Percentiles rank a stretch among this genome's conserved stretches.
These are phyloP conservation scores for Xyrauchen texanus DNA, from an alignment of 2,113 vertebrate species.

Conservation along the genomic window DNA sequence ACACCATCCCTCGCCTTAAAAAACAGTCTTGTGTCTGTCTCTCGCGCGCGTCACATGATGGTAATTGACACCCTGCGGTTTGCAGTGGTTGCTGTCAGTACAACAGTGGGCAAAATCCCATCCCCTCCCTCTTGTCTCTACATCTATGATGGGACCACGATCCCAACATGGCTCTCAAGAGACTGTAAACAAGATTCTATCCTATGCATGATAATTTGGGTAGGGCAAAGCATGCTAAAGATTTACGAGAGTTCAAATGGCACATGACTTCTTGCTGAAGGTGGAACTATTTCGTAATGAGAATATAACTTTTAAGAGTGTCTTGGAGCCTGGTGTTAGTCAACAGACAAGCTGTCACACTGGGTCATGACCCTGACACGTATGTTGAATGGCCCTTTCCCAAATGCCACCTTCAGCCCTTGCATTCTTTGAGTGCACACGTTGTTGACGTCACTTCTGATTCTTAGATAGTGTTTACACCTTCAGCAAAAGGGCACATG, in stretches of 20 bases:
- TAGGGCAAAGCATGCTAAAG: not conserved
- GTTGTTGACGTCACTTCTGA: not conserved
- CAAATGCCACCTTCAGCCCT: too few relatives aligned
- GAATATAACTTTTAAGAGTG: too few relatives aligned
- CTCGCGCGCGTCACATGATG: slow-evolving; percentile 60
- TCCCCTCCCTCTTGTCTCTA: slow-evolving; percentile 23
- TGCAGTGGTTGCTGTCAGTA: slow-evolving; percentile 64
- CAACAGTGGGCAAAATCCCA: slow-evolving; percentile 23
- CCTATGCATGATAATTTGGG: not conserved
- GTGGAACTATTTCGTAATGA: too few relatives aligned
- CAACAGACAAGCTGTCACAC: too few relatives aligned
- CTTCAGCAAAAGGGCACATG: not conserved
- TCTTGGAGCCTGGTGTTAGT: too few relatives aligned
- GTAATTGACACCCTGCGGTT: slow-evolving; percentile 70
- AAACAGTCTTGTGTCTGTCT: slow-evolving; percentile 36
- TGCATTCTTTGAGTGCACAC: not conserved
- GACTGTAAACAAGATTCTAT: slow-evolving; percentile 9
- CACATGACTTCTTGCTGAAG: not conserved
- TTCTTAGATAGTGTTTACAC: not conserved
- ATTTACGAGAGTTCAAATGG: slow-evolving; percentile 4
- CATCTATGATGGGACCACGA: not conserved
- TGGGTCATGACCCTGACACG: slow-evolving; percentile 4
- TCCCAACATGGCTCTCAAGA: slow-evolving; percentile 5
- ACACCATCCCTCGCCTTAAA: slow-evolving; percentile 59
- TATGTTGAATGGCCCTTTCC: too few relatives aligned